Evolutionary conservation across 2,888 invertebrate species (phyloP).

Genomic region (Megaustenia siamemsis): DNA sequence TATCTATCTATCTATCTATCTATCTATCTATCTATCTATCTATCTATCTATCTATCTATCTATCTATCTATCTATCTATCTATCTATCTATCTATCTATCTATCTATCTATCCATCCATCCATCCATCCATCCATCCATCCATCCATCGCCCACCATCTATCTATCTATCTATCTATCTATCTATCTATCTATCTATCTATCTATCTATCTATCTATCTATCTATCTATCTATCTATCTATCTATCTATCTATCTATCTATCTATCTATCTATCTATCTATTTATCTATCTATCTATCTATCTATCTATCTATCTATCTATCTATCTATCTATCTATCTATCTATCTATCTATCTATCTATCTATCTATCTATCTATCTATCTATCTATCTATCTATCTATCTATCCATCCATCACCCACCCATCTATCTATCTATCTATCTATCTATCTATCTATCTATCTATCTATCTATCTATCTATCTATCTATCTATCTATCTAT

Average conservation of each 20-base stretch:
- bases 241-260: constrained; percentile 19
- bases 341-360: constrained; percentile 22
- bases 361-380: constrained; percentile 22
- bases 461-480: constrained; percentile 20
- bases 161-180: constrained; percentile 18
- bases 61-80: constrained; percentile 1
- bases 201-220: constrained; percentile 11
- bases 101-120: not conserved
- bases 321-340: constrained; percentile 22
- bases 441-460: constrained; percentile 22
- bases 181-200: not conserved
- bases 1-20: constrained; percentile 22
- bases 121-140: not conserved
- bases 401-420: constrained; percentile 1
- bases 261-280: constrained; percentile 6
- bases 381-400: constrained; percentile 22
- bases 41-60: constrained; percentile 3
- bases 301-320: constrained; percentile 22
- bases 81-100: not conserved
- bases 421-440: constrained; percentile 19
- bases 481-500: constrained; percentile 22
- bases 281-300: constrained; percentile 13
- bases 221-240: constrained; percentile 29
- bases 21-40: constrained; percentile 3
- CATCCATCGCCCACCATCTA: not conserved